A percentile compares a stretch with the other conserved stretches of the same genome.
These are phyloP conservation scores for Mugil cephalus DNA, from an alignment of 2,113 vertebrate species.

Conservation along the genomic window DNA sequence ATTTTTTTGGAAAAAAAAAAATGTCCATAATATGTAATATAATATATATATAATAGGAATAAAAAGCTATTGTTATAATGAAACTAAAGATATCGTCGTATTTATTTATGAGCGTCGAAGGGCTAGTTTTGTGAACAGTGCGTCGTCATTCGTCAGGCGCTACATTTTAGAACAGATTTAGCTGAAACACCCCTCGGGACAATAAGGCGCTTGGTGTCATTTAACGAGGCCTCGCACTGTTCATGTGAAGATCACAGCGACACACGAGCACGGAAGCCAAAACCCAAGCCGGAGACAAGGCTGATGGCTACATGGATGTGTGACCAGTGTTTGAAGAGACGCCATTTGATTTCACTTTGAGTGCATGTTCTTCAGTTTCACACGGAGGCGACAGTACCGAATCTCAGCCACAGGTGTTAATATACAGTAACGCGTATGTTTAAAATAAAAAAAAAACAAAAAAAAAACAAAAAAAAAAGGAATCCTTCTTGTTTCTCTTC, in stretches of 20 bases:
- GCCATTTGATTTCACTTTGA: constrained; percentile 1
- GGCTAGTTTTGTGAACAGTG: constrained; percentile 18
- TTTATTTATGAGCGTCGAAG: constrained; percentile 1
- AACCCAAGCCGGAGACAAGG: constrained; percentile 21
- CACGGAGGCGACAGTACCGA: constrained; percentile 17
- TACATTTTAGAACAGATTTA: constrained; percentile 39
- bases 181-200: constrained; percentile 19
- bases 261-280: background rate
- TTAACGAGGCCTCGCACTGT: constrained; percentile 28
- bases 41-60: background rate
- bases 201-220: constrained; percentile 40
- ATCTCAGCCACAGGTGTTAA: constrained; percentile 25
- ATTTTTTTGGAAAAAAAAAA: constrained; percentile 27
- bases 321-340: background rate
- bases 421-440: constrained; percentile 10
- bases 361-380: constrained; percentile 6
- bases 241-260: constrained; percentile 9
- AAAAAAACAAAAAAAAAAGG: background rate
- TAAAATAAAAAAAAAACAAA: no score
- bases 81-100: constrained; percentile 10
- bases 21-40: background rate
- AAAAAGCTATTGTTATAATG: constrained; percentile 6
- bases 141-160: background rate
- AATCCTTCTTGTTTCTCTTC: constrained; percentile 2
- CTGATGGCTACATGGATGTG: constrained; percentile 11